phyloP scores from a whole-genome alignment of 2,113 vertebrate genomes.

The Petroica traversi region DNA sequence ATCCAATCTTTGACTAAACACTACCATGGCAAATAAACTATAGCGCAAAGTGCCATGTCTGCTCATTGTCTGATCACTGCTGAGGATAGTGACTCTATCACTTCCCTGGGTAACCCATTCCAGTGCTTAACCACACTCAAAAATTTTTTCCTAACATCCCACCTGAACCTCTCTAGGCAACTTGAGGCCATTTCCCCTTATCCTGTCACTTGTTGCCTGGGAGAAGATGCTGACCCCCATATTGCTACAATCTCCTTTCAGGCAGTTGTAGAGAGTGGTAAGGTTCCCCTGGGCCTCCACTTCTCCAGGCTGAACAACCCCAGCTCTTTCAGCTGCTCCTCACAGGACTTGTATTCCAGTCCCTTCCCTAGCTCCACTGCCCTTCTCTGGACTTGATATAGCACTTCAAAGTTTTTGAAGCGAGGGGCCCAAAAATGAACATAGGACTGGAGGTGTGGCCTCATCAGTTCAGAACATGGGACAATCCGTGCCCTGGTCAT shows the following conservation, averaged over 20 bases:
- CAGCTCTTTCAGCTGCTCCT: background rate
- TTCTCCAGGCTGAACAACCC: background rate
- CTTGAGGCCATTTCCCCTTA: background rate
- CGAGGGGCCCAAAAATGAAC: background rate
- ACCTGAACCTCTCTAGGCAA: background rate
- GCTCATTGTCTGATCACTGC: background rate
- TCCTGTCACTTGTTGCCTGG: background rate
- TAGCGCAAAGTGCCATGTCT: background rate
- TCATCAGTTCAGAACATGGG: accelerated
- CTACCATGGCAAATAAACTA: background rate
- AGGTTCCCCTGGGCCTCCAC: background rate
- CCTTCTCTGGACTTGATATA: background rate
- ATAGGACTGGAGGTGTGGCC: background rate
- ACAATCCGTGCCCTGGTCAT: background rate
- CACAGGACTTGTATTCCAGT: background rate
- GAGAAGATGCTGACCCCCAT: background rate
- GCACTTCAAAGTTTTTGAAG: accelerated
- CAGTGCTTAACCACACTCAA: background rate
- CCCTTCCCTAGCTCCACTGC: background rate
- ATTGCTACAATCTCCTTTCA: background rate
- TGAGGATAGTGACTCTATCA: background rate
- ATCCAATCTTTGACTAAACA: background rate
- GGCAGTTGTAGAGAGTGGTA: background rate
- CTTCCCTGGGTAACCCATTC: background rate
- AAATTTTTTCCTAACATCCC: background rate